These are phyloP conservation scores for Ophion slaviceki DNA, from an alignment of 2,888 invertebrate genomes.

Conservation along the genomic window DNA sequence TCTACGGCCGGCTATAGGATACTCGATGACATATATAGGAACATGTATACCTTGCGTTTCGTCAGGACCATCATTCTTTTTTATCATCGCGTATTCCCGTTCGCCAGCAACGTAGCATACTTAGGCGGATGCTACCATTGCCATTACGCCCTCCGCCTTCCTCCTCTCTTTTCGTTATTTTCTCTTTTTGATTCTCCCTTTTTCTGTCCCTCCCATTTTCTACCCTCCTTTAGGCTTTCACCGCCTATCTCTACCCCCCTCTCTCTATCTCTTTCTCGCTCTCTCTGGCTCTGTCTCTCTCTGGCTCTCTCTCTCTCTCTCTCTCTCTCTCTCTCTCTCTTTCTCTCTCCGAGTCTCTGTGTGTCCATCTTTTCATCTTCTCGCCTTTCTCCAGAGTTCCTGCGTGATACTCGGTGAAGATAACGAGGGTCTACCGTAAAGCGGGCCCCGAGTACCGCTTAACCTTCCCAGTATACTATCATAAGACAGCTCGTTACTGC, in stretches of 20 bases:
- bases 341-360: constrained; percentile 25
- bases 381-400: constrained; percentile 31
- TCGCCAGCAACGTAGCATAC: constrained; percentile 21
- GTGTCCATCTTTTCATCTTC: constrained; percentile 33
- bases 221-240: neutral
- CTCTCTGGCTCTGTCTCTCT: neutral
- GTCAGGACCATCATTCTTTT: constrained; percentile 72
- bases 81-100: constrained; percentile 60
- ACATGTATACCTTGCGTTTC: constrained; percentile 45
- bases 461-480: constrained; percentile 52
- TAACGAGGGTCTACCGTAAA: constrained; percentile 75
- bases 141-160: constrained; percentile 37
- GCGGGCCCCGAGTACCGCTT: constrained; percentile 66
- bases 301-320: neutral
- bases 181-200: neutral
- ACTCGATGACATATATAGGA: constrained; percentile 14
- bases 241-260: neutral
- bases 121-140: neutral
- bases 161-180: constrained; percentile 16
- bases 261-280: neutral
- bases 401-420: constrained; percentile 65
- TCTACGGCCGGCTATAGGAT: constrained; percentile 4
- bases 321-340: constrained; percentile 10
- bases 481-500: constrained; percentile 66
- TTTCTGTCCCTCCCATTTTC: neutral